Evolutionary conservation across 2,888 invertebrate species (phyloP).

Genomic region (Tiliacea citrago): DNA sequence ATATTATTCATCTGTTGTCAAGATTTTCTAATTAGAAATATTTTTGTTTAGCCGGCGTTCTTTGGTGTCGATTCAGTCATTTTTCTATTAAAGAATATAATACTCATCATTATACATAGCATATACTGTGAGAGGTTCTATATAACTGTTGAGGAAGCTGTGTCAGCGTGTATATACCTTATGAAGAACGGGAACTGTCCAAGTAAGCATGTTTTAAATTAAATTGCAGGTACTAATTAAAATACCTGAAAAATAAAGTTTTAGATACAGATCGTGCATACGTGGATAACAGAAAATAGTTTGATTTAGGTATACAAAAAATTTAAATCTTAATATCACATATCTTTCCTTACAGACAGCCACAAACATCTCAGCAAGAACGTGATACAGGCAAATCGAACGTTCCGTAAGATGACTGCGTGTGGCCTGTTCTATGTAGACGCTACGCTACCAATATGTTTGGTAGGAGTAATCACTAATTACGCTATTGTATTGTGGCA

Average conservation of each 20-base stretch:
- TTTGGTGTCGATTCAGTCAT: background rate
- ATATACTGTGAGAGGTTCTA: too few species aligned
- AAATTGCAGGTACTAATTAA: background rate
- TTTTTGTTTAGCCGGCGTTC: background rate
- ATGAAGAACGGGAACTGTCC: too few species aligned
- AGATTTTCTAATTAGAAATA: background rate
- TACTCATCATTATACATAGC: background rate
- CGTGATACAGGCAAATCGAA: background rate
- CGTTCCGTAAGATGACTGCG: background rate
- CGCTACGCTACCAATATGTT: background rate
- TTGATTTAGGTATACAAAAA: background rate
- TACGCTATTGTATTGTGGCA: background rate
- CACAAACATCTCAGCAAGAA: background rate
- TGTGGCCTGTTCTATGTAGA: constrained; percentile 1
- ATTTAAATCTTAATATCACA: background rate
- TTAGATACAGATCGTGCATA: background rate
- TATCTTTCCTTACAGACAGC: too few species aligned
- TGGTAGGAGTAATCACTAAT: background rate
- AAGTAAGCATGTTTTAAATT: background rate
- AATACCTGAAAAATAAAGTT: background rate
- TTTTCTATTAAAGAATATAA: background rate
- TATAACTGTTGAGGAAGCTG: too few species aligned
- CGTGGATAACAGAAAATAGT: background rate
- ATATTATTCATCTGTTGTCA: background rate
- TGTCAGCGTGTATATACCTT: too few species aligned